Conservation (phyloP, 1,140 invertebrate species). For the Drosophila micromelanica region DNA sequence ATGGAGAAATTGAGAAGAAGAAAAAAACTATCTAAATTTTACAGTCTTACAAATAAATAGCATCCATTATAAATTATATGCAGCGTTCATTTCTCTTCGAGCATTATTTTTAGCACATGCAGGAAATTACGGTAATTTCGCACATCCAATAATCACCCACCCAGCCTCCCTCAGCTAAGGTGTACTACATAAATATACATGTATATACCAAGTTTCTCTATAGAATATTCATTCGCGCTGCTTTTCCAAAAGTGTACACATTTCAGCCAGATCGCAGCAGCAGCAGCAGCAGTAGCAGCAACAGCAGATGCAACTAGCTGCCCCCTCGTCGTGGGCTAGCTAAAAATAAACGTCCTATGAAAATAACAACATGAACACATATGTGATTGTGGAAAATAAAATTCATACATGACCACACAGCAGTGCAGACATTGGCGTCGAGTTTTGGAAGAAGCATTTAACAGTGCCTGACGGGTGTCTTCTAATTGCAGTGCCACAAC, state of each 20-base stretch:
- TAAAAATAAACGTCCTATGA: slow-evolving; percentile 61
- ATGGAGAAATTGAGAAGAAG: slow-evolving; percentile 57
- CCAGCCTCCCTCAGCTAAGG: slow-evolving; percentile 7
- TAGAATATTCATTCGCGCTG: slow-evolving; percentile 4
- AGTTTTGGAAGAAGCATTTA: slow-evolving; percentile 64
- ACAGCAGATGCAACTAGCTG: slow-evolving; percentile 28
- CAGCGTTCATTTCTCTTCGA: not conserved
- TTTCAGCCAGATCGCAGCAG: slow-evolving; percentile 38
- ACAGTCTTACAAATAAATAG: slow-evolving; percentile 74
- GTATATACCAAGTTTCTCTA: slow-evolving; percentile 12
- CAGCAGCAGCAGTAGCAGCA: slow-evolving; percentile 6
- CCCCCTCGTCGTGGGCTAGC: slow-evolving; percentile 50
- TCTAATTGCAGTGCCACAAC: slow-evolving; percentile 74
- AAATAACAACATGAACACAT: slow-evolving; percentile 40
- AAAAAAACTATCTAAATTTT: slow-evolving; percentile 73
- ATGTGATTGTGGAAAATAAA: slow-evolving; percentile 29
- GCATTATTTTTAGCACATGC: slow-evolving; percentile 43
- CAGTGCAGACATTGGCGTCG: slow-evolving; percentile 22
- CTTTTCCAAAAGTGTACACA: slow-evolving; percentile 55
- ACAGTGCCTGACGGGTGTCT: slow-evolving; percentile 62
- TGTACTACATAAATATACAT: slow-evolving; percentile 15
- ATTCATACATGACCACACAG: slow-evolving; percentile 19
- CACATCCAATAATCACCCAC: slow-evolving; percentile 36
- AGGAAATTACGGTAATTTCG: slow-evolving; percentile 71
- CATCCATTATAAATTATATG: slow-evolving; percentile 66